phyloP scores from a whole-genome alignment of 2,113 vertebrate species.

The Notiomystis cincta region DNA sequence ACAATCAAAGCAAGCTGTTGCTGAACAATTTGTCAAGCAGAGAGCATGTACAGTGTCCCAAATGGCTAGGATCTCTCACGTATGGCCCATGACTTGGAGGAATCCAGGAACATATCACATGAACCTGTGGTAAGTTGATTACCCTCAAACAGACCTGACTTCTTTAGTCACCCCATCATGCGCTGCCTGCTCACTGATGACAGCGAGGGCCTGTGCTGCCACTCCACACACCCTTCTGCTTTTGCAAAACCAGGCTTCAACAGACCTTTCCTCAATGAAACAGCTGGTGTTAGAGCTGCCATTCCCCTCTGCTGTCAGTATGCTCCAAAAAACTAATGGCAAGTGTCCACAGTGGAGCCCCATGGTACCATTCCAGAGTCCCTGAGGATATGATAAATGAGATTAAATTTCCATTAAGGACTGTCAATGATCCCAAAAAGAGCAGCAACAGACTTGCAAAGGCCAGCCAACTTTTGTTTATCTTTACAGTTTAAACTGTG shows the following conservation, averaged over 20 bases:
- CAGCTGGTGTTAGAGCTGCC: background rate
- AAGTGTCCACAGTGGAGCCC: background rate
- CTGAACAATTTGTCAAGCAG: background rate
- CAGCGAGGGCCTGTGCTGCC: background rate
- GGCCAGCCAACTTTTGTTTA: background rate
- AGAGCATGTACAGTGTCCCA: background rate
- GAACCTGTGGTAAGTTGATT: background rate
- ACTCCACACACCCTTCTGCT: slow-evolving; percentile 50
- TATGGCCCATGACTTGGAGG: background rate
- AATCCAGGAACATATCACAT: slow-evolving; percentile 21
- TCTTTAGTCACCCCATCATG: slow-evolving; percentile 57
- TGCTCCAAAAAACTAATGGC: background rate
- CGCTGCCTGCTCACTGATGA: slow-evolving; percentile 3
- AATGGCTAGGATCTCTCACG: background rate
- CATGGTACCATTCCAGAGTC: background rate
- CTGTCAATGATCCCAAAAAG: background rate
- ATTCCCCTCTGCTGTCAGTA: background rate
- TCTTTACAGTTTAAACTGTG: background rate
- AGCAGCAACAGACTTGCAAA: background rate
- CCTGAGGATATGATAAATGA: background rate
- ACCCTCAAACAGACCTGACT: background rate
- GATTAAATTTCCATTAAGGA: background rate
- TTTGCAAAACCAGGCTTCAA: slow-evolving; percentile 1
- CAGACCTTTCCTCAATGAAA: background rate
- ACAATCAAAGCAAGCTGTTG: background rate